Conservation (phyloP, 2,113 vertebrate genomes). For the Athene noctua region DNA sequence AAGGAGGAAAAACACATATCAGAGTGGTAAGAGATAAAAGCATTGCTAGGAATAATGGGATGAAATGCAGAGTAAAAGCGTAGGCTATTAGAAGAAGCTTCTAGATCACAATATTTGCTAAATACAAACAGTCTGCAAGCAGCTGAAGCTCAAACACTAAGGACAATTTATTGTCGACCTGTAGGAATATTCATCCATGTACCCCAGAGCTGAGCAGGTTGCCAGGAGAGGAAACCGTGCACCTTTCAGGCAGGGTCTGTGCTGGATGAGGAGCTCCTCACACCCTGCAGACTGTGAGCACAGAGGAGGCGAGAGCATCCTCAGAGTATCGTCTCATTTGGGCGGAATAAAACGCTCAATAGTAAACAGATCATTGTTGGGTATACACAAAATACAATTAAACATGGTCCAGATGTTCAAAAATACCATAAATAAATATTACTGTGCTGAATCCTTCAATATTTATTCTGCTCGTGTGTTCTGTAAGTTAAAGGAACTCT, state of each 20-base stretch:
- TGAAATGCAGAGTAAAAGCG: background rate
- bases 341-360: rapidly evolving
- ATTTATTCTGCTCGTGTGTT: background rate
- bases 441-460: background rate
- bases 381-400: background rate
- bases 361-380: background rate
- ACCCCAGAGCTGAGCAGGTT: background rate
- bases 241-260: background rate
- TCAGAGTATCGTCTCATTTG: too few species aligned
- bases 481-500: background rate
- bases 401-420: background rate
- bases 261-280: background rate
- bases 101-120: background rate
- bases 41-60: background rate
- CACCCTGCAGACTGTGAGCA: rapidly evolving
- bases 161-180: background rate
- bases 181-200: rapidly evolving
- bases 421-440: background rate
- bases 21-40: background rate
- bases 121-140: background rate
- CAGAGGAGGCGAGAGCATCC: rapidly evolving
- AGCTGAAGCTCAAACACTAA: background rate
- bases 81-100: background rate
- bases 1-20: background rate
- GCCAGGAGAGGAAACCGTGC: rapidly evolving